Percentiles rank a stretch among this genome's conserved stretches.
phyloP scores from a whole-genome alignment of 2,797 vertebrate genomes.

The Thripadectes ignobilis region DNA sequence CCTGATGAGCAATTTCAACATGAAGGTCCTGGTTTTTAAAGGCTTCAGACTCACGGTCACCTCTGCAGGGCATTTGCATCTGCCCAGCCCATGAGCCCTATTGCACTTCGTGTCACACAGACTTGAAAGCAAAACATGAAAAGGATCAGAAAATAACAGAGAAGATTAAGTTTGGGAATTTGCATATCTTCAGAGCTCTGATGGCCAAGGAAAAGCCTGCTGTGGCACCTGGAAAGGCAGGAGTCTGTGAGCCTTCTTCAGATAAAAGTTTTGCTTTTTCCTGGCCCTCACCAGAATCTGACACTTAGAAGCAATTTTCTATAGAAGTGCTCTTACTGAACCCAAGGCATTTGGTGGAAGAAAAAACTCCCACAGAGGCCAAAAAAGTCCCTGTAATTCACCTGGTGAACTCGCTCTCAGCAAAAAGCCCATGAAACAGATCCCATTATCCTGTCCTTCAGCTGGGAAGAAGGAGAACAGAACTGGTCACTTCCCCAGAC shows the following conservation, averaged over 20 bases:
- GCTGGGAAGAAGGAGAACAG: not conserved
- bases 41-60: not conserved
- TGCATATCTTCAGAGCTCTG: not conserved
- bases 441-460: not conserved
- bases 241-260: not conserved
- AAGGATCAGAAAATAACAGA: not conserved
- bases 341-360: not conserved
- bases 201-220: not conserved
- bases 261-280: not conserved
- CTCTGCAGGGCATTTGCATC: not conserved
- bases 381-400: not conserved
- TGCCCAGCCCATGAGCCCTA: not conserved
- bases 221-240: not conserved
- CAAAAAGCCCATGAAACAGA: not conserved
- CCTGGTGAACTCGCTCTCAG: not conserved
- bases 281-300: not conserved
- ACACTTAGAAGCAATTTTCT: not conserved
- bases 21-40: not conserved
- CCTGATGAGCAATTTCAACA: not conserved
- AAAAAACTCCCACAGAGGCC: not conserved
- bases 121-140: not conserved
- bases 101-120: not conserved
- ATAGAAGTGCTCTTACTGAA: not conserved
- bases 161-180: not conserved
- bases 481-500: not conserved